Evolutionary conservation across 2,888 invertebrate species (phyloP).

Genomic region (Tetramorium bicarinatum): DNA sequence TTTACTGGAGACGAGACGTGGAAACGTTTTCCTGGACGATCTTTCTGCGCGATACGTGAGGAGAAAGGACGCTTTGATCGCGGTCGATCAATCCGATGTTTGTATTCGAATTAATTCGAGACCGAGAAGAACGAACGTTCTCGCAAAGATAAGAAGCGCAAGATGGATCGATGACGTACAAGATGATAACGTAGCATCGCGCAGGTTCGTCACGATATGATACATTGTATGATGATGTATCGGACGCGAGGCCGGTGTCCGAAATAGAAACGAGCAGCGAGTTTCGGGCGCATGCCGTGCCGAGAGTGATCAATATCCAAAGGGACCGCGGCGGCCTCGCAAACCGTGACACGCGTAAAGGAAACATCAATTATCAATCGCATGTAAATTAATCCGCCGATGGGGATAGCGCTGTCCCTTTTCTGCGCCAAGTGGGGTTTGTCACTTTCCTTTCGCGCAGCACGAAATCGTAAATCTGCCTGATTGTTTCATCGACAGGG

Average conservation of each 20-base stretch:
- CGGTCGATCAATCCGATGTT: slow-evolving; percentile 1
- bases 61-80: slow-evolving; percentile 10
- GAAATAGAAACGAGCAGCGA: slow-evolving; percentile 41
- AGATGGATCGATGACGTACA: not conserved
- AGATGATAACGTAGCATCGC: not conserved
- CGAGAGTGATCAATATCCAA: slow-evolving; percentile 46
- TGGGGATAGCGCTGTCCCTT: not conserved
- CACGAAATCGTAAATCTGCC: slow-evolving; percentile 30
- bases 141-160: not conserved
- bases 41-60: slow-evolving; percentile 18
- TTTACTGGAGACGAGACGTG: slow-evolving; percentile 28
- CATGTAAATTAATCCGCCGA: slow-evolving; percentile 16
- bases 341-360: slow-evolving; percentile 33
- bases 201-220: not conserved
- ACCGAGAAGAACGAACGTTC: not conserved
- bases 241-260: slow-evolving; percentile 9
- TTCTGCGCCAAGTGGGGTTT: not conserved
- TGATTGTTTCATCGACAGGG: slow-evolving; percentile 30
- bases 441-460: slow-evolving; percentile 27
- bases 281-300: slow-evolving; percentile 25
- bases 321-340: slow-evolving; percentile 18
- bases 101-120: slow-evolving; percentile 5
- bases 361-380: slow-evolving; percentile 46
- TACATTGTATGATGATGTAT: slow-evolving; percentile 32
- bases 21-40: slow-evolving; percentile 18